Evolutionary conservation across 2,888 invertebrate species (phyloP), one percentile per base, ranked within the genome.

Genomic region (Lepeophtheirus nordmannii): DNA sequence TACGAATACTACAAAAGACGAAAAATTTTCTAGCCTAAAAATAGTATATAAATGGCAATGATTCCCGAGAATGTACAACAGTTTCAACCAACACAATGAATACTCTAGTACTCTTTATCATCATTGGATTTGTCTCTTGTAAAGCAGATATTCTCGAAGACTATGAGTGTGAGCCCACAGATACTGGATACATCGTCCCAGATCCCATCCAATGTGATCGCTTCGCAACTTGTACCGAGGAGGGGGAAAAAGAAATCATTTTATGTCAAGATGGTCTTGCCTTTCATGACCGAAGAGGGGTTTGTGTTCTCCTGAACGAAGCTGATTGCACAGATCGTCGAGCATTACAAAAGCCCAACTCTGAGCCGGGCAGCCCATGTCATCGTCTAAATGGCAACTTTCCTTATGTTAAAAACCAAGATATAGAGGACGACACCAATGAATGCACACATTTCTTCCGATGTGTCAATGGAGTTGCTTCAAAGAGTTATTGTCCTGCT

Each of bases 181-280:
- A 46, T 17, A 46, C 53, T 14, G 53, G 53, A 46, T 46, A 46
- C 53, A 46, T 46, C 53, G 53, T 46, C 8, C 53, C 53, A 46
- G 53, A 46, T 8, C 53, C 53, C 2, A 46, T 17, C 14, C 53
- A 46, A 46, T 46, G 53, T 8, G 53, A 46, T 46, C 53, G 53
- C 53, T 46, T 5, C 53, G 53, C 53, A 46, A 17, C 17, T 17
- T 46, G 53, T 8, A 5, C 53, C 14, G 8, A 46, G 8, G 53
- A 46, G 2, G 53, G 53, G 2, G n/a, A n/a, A 14, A 46, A 46
- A 17, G 53, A 5, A 46, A 46, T 46, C 53, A 14, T n/a, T 46
- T 8, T 46, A 14, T 46, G 53, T 46, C 14, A 46, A 14, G 53
- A 46, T 46, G 53, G 53, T 8, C 53, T 46, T 14, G 53, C 53